phyloP scores from a whole-genome alignment of 2,113 vertebrate genomes.

The Halcyon senegalensis region DNA sequence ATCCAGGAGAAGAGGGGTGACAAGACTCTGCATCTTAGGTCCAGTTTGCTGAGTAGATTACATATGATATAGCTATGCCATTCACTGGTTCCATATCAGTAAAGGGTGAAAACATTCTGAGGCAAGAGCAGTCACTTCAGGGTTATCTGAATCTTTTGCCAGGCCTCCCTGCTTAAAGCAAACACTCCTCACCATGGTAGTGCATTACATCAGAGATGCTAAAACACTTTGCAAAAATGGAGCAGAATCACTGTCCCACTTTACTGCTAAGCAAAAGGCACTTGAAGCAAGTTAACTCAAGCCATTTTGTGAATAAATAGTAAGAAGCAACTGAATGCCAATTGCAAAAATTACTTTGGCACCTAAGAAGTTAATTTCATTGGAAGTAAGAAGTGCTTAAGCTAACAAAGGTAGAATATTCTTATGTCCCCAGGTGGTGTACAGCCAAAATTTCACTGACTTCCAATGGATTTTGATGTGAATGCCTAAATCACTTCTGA shows the following conservation, averaged over 20 bases:
- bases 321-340: neutral
- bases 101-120: neutral
- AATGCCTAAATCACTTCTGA: neutral
- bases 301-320: neutral
- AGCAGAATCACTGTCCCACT: neutral
- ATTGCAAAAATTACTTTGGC: neutral
- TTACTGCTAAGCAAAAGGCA: neutral
- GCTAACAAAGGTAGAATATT: neutral
- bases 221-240: conserved; percentile 32
- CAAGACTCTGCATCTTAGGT: neutral
- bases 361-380: neutral
- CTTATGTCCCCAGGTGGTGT: neutral
- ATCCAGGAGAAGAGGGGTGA: neutral
- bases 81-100: fast-evolving
- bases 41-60: neutral
- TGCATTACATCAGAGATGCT: neutral
- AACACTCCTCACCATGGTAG: neutral
- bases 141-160: neutral
- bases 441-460: neutral
- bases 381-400: neutral
- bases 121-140: neutral
- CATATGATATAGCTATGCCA: neutral
- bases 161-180: neutral
- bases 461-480: neutral
- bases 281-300: neutral